These are phyloP conservation scores for Drosophila leonis DNA, from an alignment of 2,888 invertebrate genomes.

Conservation along the genomic window DNA sequence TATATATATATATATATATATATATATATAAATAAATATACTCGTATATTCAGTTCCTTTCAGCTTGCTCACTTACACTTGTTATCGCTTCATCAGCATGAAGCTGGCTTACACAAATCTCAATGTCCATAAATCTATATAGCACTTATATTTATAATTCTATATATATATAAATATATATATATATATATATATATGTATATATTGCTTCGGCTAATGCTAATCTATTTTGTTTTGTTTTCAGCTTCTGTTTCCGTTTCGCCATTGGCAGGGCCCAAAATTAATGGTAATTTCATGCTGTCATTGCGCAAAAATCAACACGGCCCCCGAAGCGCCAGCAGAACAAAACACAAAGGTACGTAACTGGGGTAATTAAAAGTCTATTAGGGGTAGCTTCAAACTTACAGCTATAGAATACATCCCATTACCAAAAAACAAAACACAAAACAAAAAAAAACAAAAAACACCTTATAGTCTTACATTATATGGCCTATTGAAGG, in stretches of 20 bases:
- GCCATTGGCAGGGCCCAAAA: constrained; percentile 41
- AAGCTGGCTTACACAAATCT: constrained; percentile 39
- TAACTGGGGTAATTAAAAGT: constrained; percentile 59
- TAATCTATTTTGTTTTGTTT: constrained; percentile 54
- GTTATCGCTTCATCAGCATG: background rate
- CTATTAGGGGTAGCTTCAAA: constrained; percentile 54
- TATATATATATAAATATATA: constrained; percentile 6
- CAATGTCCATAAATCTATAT: constrained; percentile 11
- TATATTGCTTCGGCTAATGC: constrained; percentile 34
- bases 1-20: background rate
- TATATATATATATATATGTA: constrained; percentile 12
- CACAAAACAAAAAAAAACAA: background rate
- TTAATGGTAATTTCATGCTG: constrained; percentile 68
- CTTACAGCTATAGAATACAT: constrained; percentile 14
- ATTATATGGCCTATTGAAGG: constrained; percentile 5
- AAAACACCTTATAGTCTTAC: constrained; percentile 13
- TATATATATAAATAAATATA: background rate
- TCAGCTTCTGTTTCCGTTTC: constrained; percentile 40
- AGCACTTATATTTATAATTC: constrained; percentile 20
- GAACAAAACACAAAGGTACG: constrained; percentile 58
- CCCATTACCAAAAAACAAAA: constrained; percentile 15
- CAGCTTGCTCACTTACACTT: background rate
- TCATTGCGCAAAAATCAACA: constrained; percentile 66
- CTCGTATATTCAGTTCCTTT: background rate
- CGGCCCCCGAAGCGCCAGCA: constrained; percentile 49